A percentile compares a stretch with the other conserved stretches of the same genome.
These are phyloP conservation scores for Caenorhabditis sp. DNA, from an alignment of 2,888 invertebrate genomes.

Conservation along the genomic window DNA sequence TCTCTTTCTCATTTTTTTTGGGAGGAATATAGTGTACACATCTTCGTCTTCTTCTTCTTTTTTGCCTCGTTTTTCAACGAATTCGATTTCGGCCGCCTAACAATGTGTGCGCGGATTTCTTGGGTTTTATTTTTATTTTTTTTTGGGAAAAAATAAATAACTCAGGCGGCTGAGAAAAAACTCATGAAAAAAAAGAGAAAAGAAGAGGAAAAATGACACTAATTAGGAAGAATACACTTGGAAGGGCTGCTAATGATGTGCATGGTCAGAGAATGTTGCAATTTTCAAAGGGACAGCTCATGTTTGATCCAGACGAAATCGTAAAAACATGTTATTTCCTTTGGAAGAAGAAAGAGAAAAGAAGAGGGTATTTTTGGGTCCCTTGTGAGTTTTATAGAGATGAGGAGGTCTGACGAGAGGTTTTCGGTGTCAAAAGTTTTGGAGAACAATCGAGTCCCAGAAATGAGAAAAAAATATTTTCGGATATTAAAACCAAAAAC, in stretches of 20 bases:
- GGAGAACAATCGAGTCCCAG: too few relatives aligned
- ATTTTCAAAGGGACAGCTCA: not conserved
- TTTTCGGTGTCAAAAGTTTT: too few relatives aligned
- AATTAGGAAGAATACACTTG: not conserved
- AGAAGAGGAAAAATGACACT: not conserved
- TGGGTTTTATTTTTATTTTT: not conserved
- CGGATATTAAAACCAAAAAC: too few relatives aligned
- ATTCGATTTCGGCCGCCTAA: not conserved
- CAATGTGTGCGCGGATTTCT: not conserved
- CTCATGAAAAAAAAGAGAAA: not conserved
- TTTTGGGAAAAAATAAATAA: not conserved
- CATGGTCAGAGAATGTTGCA: not conserved
- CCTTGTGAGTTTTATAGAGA: not conserved
- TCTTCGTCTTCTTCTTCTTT: not conserved
- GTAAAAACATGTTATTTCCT: too few relatives aligned
- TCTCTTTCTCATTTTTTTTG: not conserved
- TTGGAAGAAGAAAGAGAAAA: too few relatives aligned
- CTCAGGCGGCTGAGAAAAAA: not conserved
- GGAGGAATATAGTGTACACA: not conserved
- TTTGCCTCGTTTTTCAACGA: not conserved
- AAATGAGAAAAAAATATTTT: too few relatives aligned
- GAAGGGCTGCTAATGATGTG: too few relatives aligned
- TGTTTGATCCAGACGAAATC: not conserved
- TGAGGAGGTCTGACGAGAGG: too few relatives aligned
- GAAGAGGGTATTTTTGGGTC: too few relatives aligned